Base-by-base conservation (phyloP, 2,113 vertebrate genomes). In the Myiagra hebetior region DNA sequence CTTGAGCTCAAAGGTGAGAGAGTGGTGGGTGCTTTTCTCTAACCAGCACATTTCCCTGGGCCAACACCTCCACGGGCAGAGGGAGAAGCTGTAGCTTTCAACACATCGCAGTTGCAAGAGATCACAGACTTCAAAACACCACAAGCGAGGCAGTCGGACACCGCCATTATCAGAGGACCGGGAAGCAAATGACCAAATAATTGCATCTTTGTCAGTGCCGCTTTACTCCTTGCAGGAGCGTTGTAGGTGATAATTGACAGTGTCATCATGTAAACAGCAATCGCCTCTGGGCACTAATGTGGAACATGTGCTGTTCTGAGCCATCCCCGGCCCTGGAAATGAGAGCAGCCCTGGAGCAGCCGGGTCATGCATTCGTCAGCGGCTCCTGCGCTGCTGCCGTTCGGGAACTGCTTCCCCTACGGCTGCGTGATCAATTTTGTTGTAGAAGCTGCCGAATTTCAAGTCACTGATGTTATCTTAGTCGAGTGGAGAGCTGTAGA, bases 371-470 rank as follows among this genome's bases (percentile, higher is more conserved):
- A 57, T 52, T 23, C 57, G 33, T 15, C 64, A 75, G 88, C 85
- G 70, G 87, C 74, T 73, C 60, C 69, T 4, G 74, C 62, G 1
- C 24, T 31, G 44, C 83, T 53, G 55, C 73, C 15, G 6, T 9
- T 28, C 16, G 4, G 39, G 13, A 60, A 26, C 49, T 1, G n/a
- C 70, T 41, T 31, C 31, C 9, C 42, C 41, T 21, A 0, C 1
- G 1, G 37, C 15, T 0, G 5, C 33, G 5, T 0, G 2, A 9
- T 2, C 35, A 2, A 0, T 4, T 9, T 5, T 23, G 23, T 18
- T 10, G 42, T 2, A 46, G 30, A 13, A 47, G 15, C 7, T 13
- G 46, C 28, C 14, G 23, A 9, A 28, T 72, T 60, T 5, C 26
- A 20, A 11, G 44, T 12, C 73, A 4, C 12, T 13, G 27, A 1